Base-by-base conservation (phyloP, 2,113 vertebrate genomes). In the Echinops telfairi region DNA sequence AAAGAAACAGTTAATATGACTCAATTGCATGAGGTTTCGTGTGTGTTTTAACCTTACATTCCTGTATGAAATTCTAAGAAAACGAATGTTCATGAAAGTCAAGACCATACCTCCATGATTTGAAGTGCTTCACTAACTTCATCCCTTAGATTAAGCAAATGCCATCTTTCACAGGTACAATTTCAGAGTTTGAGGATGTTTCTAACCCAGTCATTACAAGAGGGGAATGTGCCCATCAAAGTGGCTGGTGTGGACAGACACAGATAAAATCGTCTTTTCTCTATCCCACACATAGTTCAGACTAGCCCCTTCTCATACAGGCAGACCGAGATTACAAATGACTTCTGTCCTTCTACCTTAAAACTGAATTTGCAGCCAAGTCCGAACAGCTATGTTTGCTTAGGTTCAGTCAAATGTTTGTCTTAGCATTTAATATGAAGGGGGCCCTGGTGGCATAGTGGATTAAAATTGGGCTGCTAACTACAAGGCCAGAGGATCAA, bases 101-200 rank as follows among this genome's bases (percentile, higher is more conserved):
- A 94, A 90, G 15, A 81, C 27, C 8, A 0, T 76, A 80, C 31
- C 36, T 86, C 75, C 58, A 82, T 36, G 43, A 89, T 20, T 86
- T 43, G 76, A 73, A 38, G 57, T 89, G 15, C 20, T 92, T 95
- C 77, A 93, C 81, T 62, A 89, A 93, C 25, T 40, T 80, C 43
- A 92, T 85, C 19, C 82, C 57, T 64, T n/a, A 95, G 68, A 91
- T 71, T 88, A 90, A 95, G 68, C 76, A 92, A 94, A 94, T 77
- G 23, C 15, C 64, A 90, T 80, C 31, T 79, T 93, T 93, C 27
- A 83, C 57, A 83, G 19, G 3, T 22, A 71, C 6, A 70, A 66
- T 64, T 94, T 95, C 78, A 80, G 4, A 40, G 40, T 53, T 53
- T 53, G 47, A 6, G 47, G 10, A 58, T 36, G 33, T 80, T 94